These are phyloP conservation scores for Seriola dumerili DNA, from an alignment of 2,113 vertebrate genomes.

Conservation along the genomic window DNA sequence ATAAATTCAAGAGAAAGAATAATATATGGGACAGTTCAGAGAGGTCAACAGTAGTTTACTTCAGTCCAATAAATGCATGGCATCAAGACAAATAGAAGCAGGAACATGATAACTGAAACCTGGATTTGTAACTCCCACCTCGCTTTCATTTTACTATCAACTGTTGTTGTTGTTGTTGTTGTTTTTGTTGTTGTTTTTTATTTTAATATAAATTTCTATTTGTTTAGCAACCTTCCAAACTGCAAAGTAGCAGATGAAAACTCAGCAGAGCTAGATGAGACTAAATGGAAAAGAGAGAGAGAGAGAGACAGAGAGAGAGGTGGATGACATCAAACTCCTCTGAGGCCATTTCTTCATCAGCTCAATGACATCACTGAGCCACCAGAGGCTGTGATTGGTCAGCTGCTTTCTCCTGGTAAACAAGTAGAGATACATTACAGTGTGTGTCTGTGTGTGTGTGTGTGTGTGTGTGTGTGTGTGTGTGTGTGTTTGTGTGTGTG, in stretches of 20 bases:
- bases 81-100: not conserved
- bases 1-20: not conserved
- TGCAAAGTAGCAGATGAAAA: not conserved
- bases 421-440: slow-evolving; percentile 72
- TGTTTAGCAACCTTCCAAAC: not conserved
- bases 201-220: not conserved
- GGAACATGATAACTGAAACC: not conserved
- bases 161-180: not conserved
- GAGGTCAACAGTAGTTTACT: not conserved
- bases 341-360: slow-evolving; percentile 79
- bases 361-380: slow-evolving; percentile 79
- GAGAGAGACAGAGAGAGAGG: not conserved
- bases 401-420: slow-evolving; percentile 66
- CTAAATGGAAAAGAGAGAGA: not conserved
- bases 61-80: not conserved
- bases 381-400: slow-evolving; percentile 72
- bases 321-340: slow-evolving; percentile 74
- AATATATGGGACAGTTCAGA: not conserved
- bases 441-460: slow-evolving; percentile 24
- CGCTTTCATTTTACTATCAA: not conserved
- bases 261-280: not conserved
- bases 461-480: slow-evolving; percentile 5
- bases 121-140: not conserved
- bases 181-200: not conserved
- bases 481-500: not conserved